phyloP scores from a whole-genome alignment of 2,113 vertebrate genomes.

The Dissostichus mawsoni region DNA sequence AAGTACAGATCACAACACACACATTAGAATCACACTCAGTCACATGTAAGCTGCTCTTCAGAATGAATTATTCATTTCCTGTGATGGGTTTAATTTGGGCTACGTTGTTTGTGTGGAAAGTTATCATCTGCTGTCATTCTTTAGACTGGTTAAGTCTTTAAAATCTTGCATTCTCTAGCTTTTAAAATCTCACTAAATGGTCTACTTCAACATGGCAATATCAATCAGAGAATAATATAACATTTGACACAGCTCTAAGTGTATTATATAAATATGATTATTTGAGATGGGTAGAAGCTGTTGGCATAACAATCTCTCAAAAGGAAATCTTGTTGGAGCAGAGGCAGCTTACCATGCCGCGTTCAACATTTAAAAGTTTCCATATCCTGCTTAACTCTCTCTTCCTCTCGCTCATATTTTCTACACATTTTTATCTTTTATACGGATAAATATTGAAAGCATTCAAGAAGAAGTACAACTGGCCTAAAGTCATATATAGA shows the following conservation, averaged over 20 bases:
- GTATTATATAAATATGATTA: not conserved
- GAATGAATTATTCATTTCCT: slow-evolving; percentile 29
- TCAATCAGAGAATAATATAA: not conserved
- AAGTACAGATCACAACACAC: no score
- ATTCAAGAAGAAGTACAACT: not conserved
- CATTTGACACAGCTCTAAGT: not conserved
- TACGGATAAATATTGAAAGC: not conserved
- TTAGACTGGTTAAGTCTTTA: not conserved
- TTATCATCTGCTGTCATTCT: not conserved
- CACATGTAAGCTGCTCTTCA: not conserved
- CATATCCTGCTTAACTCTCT: slow-evolving; percentile 20
- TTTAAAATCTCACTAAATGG: not conserved
- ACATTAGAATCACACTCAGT: no score
- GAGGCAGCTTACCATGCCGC: slow-evolving; percentile 62
- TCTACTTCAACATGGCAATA: accelerated
- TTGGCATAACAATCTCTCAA: not conserved
- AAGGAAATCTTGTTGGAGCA: not conserved
- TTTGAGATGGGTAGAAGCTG: not conserved
- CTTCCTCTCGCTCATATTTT: not conserved
- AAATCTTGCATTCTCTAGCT: not conserved
- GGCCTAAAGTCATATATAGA: not conserved
- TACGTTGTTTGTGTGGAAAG: not conserved
- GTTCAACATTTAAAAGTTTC: slow-evolving; percentile 35
- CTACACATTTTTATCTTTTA: not conserved
- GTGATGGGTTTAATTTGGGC: slow-evolving; percentile 1